phyloP scores from a whole-genome alignment of 2,113 vertebrate species.

The Brevimyrus niger region DNA sequence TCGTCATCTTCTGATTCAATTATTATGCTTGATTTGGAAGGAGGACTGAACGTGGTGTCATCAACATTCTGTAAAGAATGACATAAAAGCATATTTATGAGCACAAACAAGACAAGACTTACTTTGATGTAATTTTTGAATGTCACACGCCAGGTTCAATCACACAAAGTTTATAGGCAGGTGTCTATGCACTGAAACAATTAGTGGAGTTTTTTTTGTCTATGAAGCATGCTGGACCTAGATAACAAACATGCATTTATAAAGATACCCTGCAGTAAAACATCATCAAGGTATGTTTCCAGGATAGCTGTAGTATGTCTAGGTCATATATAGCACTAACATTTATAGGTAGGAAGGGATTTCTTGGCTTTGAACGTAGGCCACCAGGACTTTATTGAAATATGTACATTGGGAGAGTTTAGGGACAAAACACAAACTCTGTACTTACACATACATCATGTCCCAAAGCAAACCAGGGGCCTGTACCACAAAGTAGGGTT shows the following conservation, averaged over 20 bases:
- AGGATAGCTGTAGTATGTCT: not conserved
- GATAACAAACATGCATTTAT: not conserved
- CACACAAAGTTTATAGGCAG: not conserved
- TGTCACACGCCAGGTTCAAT: not conserved
- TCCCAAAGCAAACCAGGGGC: not conserved
- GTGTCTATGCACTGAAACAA: not conserved
- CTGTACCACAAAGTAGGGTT: too few relatives aligned
- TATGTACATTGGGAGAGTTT: not conserved
- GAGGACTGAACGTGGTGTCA: not conserved
- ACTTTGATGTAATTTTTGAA: not conserved
- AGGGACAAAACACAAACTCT: not conserved
- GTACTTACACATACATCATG: not conserved
- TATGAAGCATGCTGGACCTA: not conserved
- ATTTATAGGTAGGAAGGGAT: not conserved
- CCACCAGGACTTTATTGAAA: not conserved
- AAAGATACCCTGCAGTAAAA: not conserved
- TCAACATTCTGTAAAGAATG: constrained; percentile 12
- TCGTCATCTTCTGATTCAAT: not conserved
- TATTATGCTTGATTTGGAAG: not conserved
- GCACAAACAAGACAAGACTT: not conserved
- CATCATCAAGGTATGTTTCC: not conserved
- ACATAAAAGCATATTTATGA: constrained; percentile 6
- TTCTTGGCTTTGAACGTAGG: not conserved
- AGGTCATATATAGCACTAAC: not conserved
- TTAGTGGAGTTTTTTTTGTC: not conserved